Percentiles rank a stretch among this genome's conserved stretches.
phyloP scores from a whole-genome alignment of 1,140 invertebrate genomes.

The Temnothorax longispinosus region DNA sequence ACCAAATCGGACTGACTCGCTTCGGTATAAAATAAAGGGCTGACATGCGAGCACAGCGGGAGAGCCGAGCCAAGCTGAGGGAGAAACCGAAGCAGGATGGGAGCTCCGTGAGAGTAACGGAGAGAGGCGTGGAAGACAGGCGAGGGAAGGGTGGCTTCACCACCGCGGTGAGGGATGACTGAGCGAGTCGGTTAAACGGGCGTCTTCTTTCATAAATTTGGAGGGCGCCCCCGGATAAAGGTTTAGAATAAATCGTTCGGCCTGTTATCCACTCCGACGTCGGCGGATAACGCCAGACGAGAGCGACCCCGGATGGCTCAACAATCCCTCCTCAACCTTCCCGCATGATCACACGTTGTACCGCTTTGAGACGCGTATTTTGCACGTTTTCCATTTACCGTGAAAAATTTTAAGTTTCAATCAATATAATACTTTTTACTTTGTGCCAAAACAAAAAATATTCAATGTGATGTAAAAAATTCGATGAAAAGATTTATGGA shows the following conservation, averaged over 20 bases:
- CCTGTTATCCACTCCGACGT: slow-evolving; percentile 84
- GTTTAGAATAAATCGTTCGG: slow-evolving; percentile 85
- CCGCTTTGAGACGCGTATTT: slow-evolving; percentile 31
- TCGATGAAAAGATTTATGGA: not conserved
- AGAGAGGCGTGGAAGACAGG: slow-evolving; percentile 67
- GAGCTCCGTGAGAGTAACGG: slow-evolving; percentile 59
- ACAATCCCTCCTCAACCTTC: slow-evolving; percentile 51
- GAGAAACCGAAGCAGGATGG: slow-evolving; percentile 64
- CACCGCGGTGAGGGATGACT: slow-evolving; percentile 84
- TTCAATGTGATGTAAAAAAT: not conserved
- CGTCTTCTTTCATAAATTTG: slow-evolving; percentile 86
- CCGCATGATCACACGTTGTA: slow-evolving; percentile 37
- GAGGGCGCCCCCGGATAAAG: slow-evolving; percentile 82
- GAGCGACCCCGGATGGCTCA: slow-evolving; percentile 64
- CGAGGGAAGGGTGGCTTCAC: slow-evolving; percentile 78
- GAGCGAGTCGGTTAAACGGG: slow-evolving; percentile 85
- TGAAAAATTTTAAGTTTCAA: slow-evolving; percentile 1
- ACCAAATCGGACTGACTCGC: slow-evolving; percentile 78
- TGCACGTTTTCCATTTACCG: not conserved
- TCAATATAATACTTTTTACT: not conserved
- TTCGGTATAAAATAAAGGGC: slow-evolving; percentile 85
- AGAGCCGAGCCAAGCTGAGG: slow-evolving; percentile 56
- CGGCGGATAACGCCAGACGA: slow-evolving; percentile 79
- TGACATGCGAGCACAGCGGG: slow-evolving; percentile 81
- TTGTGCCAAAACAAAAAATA: not conserved